Conservation (phyloP, 2,797 vertebrate genomes). For the Paramormyrops hopkinsi region DNA sequence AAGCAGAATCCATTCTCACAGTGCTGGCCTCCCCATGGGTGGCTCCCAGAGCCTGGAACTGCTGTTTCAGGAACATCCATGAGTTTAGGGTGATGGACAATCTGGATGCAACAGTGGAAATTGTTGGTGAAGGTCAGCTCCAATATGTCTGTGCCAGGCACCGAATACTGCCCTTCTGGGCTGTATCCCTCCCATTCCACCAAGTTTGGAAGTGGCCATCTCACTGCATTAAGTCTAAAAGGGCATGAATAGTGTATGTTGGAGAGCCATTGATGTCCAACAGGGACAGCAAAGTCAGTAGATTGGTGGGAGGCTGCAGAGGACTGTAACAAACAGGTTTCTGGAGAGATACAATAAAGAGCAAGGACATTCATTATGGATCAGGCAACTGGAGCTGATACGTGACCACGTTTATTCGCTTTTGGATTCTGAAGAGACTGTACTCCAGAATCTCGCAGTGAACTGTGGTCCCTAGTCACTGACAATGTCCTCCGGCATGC, state of each 20-base stretch:
- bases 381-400: not conserved
- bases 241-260: not conserved
- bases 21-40: not conserved
- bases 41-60: not conserved
- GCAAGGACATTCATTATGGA: not conserved
- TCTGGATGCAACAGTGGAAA: not conserved
- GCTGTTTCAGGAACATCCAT: not conserved
- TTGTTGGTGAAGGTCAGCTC: not conserved
- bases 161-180: not conserved
- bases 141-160: not conserved
- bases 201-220: not conserved
- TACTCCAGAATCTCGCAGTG: not conserved
- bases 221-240: not conserved
- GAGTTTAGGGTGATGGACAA: not conserved
- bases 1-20: not conserved
- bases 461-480: not conserved
- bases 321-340: not conserved
- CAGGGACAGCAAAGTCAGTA: not conserved
- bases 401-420: not conserved
- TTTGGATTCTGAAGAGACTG: not conserved
- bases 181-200: not conserved
- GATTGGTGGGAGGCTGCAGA: not conserved
- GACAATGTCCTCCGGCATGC: not conserved
- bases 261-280: not conserved
- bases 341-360: not conserved